Evolutionary conservation across 2,113 vertebrate genomes (phyloP), one percentile per base, ranked within the genome.

Genomic region (Catharus minimus): DNA sequence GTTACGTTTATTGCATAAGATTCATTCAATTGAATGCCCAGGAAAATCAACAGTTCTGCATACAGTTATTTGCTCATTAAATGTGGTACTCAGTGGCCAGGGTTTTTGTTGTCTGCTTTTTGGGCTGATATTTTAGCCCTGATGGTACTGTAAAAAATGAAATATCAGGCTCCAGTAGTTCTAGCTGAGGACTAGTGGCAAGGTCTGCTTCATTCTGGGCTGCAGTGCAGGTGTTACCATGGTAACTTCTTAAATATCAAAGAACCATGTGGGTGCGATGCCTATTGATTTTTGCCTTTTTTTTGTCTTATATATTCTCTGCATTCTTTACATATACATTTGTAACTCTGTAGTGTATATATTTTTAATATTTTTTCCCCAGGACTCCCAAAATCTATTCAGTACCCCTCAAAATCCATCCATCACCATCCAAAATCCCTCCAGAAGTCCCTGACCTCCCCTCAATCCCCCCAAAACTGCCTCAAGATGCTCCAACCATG

Each of bases 401-500:
- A 36, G 33, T 36, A 36, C 3, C 3, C 17, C 2, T 13, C 8
- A 13, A 18, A 60, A 39, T 39, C 33, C 5, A 20, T 20, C 3
- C 17, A 50, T 33, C 16, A 33, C 28, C 2, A 8, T 12, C 15
- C 28, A 19, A 39, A 61, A 49, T 68, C 30, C 30, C 5, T 49
- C 19, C 43, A 39, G 43, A 3, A 33, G 2, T 5, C 21, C 2
- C 32, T 4, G 10, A 19, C 8, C 4, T 2, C 18, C 2, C 11
- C 14, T 18, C 30, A 49, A 28, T 15, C 33, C 5, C 4, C 15
- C 9, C 11, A 14, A 53, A 75, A 44, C 10, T 65, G 26, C n/a
- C 21, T 5, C 4, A 44, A 17, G 21, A 38, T 1, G 3, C 11
- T 53, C 7, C 21, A 38, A 26, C 21, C 13, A 38, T n/a, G 27